These are phyloP conservation scores for Cataglyphis albicans DNA, from an alignment of 2,888 invertebrate genomes.

Conservation along the genomic window DNA sequence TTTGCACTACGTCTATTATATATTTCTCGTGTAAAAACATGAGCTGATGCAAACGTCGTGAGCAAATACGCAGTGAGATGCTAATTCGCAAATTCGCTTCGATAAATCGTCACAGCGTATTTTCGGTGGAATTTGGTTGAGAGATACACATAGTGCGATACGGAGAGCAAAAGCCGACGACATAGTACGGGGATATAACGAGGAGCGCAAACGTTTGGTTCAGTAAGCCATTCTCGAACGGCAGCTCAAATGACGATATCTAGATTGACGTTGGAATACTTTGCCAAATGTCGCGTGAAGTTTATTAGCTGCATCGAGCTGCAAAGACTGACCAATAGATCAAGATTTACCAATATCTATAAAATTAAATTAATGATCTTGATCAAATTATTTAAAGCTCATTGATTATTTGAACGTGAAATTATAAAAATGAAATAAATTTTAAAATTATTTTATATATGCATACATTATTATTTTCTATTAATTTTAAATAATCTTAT, in stretches of 20 bases:
- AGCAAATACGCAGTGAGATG: conserved; percentile 71
- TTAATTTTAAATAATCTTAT: conserved; percentile 19
- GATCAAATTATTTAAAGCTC: neutral
- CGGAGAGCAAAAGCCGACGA: conserved; percentile 33
- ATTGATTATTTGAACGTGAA: neutral
- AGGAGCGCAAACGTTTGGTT: conserved; percentile 76
- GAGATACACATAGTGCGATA: conserved; percentile 36
- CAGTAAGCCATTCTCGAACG: conserved; percentile 50
- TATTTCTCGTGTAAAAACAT: conserved; percentile 26
- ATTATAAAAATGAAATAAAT: neutral
- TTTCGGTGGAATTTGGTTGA: conserved; percentile 68
- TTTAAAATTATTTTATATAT: neutral
- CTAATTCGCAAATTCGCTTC: conserved; percentile 80
- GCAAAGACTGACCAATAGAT: conserved; percentile 21
- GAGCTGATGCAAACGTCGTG: conserved; percentile 58
- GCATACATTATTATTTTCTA: neutral
- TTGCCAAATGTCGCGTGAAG: conserved; percentile 43
- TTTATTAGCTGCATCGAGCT: conserved; percentile 45
- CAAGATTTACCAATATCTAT: neutral
- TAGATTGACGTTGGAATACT: conserved; percentile 41
- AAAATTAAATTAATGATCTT: neutral
- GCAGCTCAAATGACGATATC: conserved; percentile 47
- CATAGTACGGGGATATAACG: conserved; percentile 69
- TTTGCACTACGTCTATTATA: conserved; percentile 7
- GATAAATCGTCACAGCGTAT: conserved; percentile 80